Percentiles rank a stretch among this genome's conserved stretches.
phyloP scores from a whole-genome alignment of 1,140 invertebrate genomes.

The Aphis craccivora region DNA sequence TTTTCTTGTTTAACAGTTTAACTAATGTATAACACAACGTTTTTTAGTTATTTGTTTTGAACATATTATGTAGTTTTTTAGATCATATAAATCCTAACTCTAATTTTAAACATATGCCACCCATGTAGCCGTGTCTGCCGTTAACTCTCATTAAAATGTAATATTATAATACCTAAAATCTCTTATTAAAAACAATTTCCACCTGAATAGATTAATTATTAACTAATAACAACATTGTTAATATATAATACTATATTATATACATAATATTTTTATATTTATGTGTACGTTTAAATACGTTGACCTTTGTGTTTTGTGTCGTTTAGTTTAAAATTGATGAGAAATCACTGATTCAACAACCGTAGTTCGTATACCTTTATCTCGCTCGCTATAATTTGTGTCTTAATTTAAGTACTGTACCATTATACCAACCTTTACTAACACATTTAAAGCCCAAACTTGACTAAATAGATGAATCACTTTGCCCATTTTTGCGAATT shows the following conservation, averaged over 20 bases:
- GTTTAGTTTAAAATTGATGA: background rate
- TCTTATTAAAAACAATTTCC: background rate
- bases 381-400: background rate
- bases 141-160: background rate
- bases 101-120: background rate
- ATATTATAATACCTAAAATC: background rate
- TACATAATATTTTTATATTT: background rate
- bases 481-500: background rate
- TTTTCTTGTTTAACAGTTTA: no score
- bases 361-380: background rate
- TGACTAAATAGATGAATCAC: constrained; percentile 2
- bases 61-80: no score
- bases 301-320: background rate
- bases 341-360: background rate
- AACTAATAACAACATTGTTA: background rate
- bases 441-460: constrained; percentile 5
- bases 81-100: no score
- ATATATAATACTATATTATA: no score
- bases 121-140: background rate
- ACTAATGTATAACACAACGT: no score
- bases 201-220: background rate
- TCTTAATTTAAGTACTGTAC: background rate
- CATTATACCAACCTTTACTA: background rate
- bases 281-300: background rate
- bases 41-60: no score